These are phyloP conservation scores for Ammospiza nelsoni DNA, from an alignment of 2,113 vertebrate genomes.

Conservation along the genomic window DNA sequence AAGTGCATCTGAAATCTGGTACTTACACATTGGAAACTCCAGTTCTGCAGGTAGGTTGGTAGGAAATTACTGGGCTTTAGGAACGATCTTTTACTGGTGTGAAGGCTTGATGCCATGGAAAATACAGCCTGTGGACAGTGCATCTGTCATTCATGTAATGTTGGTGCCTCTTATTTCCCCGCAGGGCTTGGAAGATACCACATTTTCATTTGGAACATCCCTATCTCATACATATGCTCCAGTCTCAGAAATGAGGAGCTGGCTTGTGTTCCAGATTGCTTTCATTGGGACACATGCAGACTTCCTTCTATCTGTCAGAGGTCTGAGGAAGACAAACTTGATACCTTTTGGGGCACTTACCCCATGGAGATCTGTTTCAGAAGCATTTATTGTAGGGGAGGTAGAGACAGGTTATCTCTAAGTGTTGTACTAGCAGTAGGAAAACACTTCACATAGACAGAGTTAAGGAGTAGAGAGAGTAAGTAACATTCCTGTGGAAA, in stretches of 20 bases:
- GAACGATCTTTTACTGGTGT: not conserved
- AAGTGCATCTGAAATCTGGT: not conserved
- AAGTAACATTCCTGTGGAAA: not conserved
- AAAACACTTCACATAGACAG: not conserved
- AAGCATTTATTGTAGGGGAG: not conserved
- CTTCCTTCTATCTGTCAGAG: not conserved
- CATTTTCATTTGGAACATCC: not conserved
- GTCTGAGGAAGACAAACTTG: not conserved
- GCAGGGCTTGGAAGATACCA: not conserved
- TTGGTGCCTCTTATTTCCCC: not conserved
- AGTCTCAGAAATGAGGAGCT: not conserved
- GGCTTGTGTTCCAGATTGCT: not conserved
- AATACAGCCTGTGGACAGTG: not conserved
- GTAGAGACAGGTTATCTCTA: not conserved
- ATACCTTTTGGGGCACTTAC: not conserved
- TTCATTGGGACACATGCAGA: not conserved
- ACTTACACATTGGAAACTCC: not conserved
- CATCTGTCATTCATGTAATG: not conserved
- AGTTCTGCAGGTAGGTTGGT: not conserved
- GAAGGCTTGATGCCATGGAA: not conserved
- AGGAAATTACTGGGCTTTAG: not conserved
- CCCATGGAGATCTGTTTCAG: not conserved
- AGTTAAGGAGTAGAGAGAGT: not conserved
- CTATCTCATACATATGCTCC: not conserved
- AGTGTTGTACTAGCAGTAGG: not conserved